phyloP scores from a whole-genome alignment of 2,113 vertebrate genomes.

The Zootoca vivipara region DNA sequence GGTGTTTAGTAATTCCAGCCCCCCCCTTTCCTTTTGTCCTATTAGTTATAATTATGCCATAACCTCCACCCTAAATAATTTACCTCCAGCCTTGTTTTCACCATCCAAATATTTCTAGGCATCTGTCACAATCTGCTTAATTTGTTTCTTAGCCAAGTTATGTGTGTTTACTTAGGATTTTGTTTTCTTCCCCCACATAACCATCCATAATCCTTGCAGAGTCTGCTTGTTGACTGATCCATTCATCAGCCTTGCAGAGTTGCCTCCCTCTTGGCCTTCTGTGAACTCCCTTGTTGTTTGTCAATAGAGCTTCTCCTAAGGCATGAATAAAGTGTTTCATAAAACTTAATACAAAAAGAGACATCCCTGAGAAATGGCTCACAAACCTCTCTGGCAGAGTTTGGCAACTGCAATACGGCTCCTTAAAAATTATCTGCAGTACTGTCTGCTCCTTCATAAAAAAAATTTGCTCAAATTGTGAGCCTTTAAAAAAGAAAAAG shows the following conservation, averaged over 20 bases:
- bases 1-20: not conserved
- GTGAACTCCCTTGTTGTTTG: not conserved
- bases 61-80: not conserved
- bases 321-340: not conserved
- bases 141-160: conserved; percentile 10
- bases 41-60: not conserved
- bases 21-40: not conserved
- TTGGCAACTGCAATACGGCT: not conserved
- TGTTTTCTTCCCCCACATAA: not conserved
- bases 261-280: not conserved
- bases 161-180: not conserved
- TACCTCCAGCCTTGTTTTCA: not conserved
- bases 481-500: too few relatives aligned
- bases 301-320: not conserved
- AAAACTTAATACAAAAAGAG: not conserved
- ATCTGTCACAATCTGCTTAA: conserved; percentile 11
- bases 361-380: not conserved
- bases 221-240: conserved; percentile 9
- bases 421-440: not conserved
- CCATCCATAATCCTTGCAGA: not conserved
- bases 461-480: not conserved
- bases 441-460: not conserved
- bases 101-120: conserved; percentile 26
- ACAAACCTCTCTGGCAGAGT: not conserved
- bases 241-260: not conserved